Evolutionary conservation across 2,888 invertebrate species (phyloP).

Genomic region (Limnephilus marmoratus): DNA sequence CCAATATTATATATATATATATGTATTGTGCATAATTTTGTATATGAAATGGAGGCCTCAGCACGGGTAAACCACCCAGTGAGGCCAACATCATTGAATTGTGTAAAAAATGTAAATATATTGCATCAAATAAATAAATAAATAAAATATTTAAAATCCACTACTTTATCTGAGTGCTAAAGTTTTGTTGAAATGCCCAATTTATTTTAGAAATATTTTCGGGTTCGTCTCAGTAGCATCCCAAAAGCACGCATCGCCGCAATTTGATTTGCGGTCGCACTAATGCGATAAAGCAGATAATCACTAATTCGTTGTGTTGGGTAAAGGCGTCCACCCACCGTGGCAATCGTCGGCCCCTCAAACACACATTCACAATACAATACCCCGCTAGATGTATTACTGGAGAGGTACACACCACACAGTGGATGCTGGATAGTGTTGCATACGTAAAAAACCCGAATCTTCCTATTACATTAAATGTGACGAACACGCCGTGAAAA

Average conservation of each 20-base stretch:
- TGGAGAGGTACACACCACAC: no score
- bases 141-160: no score
- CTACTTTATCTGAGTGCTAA: no score
- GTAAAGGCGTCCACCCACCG: conserved; percentile 50
- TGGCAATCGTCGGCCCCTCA: conserved; percentile 55
- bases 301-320: conserved; percentile 14
- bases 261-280: conserved; percentile 44
- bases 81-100: no score
- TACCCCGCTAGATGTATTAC: background rate
- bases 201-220: background rate
- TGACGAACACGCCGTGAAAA: conserved; percentile 63
- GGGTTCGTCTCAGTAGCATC: background rate
- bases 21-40: no score
- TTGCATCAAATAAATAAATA: no score
- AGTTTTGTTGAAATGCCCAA: no score
- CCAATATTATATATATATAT: no score
- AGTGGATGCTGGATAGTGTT: conserved; percentile 2
- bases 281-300: conserved; percentile 48
- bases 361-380: conserved; percentile 9
- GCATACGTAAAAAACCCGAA: conserved; percentile 29
- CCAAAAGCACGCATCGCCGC: background rate
- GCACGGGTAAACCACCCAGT: no score
- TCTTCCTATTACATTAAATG: conserved; percentile 62
- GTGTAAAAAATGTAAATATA: no score
- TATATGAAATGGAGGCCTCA: no score